Base-by-base conservation (phyloP, 2,113 vertebrate genomes). In the Paradisaea rubra region DNA sequence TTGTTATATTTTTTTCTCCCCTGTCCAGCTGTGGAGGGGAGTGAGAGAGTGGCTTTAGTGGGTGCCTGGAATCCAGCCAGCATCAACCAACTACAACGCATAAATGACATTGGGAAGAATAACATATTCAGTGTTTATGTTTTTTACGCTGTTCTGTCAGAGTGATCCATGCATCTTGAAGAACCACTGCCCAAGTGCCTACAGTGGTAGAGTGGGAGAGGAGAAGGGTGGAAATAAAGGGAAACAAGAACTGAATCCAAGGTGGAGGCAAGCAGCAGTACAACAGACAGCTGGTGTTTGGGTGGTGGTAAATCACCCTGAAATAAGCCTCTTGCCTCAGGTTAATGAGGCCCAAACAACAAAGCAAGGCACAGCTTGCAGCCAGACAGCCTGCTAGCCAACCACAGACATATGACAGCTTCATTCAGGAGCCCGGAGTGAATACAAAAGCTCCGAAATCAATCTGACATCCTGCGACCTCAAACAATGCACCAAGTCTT, bases 261-360 rank as follows among this genome's bases (percentile, higher is more conserved):
- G 95, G 92, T 87, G 95, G 84, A 93, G 72, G 84, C 65, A 94
- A 86, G 82, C 44, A 13, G 91, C 89, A 93, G 88, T 98, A 97
- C 98, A 98, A 98, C 98, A 98, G 99, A 99, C 99, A 99, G 99
- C 99, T 99, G 99, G 99, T 99, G 98, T 99, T 99, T 99, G 98
- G 98, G 98, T 97, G 97, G 98, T 98, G 98, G 98, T 99, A 99
- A 99, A 99, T 99, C 98, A 99, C 98, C 98, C 98, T 98, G 98
- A 98, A 98, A 98, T 97, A 97, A 98, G 98, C 98, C 98, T 98
- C 98, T 98, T 98, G 97, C 97, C 97, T 97, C 96, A 96, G 97
- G 96, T 98, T 97, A 98, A 95, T 97, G 98, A 97, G 97, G 97
- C 94, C 97, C 97, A 97, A 98, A 98, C 97, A 98, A 98, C 98